These are phyloP conservation scores for Apamea monoglypha DNA, from an alignment of 2,888 invertebrate genomes.

Conservation along the genomic window DNA sequence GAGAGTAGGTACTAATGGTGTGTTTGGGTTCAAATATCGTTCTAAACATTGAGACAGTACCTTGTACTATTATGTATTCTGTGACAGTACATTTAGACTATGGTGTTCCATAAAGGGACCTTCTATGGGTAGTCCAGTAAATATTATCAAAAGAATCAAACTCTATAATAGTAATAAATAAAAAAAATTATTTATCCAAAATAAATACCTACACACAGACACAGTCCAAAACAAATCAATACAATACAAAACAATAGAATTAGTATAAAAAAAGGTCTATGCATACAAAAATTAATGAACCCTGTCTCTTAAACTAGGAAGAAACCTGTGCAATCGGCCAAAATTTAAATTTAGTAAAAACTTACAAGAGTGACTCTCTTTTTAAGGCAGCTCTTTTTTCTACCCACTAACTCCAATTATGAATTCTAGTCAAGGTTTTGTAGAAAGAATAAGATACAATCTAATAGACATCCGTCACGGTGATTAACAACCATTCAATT, in stretches of 20 bases:
- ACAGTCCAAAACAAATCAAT: too few species aligned
- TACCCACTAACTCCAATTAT: constrained; percentile 15
- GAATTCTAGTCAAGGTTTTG: constrained; percentile 39
- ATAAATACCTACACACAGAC: too few species aligned
- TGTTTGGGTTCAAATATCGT: not conserved
- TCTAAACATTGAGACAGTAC: not conserved
- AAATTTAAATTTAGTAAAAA: too few species aligned
- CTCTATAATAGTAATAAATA: too few species aligned
- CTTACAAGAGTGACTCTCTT: too few species aligned
- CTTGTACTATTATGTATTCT: not conserved
- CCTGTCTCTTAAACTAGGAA: too few species aligned
- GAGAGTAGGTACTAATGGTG: too few species aligned
- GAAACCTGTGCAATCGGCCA: too few species aligned
- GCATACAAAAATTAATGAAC: too few species aligned
- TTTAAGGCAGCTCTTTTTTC: constrained; percentile 9
- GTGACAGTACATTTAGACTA: not conserved
- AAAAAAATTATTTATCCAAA: too few species aligned
- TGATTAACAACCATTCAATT: constrained; percentile 35
- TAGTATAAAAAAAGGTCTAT: too few species aligned
- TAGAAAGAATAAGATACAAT: constrained; percentile 39
- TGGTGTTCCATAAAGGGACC: not conserved
- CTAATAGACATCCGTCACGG: constrained; percentile 42
- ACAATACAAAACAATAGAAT: too few species aligned
- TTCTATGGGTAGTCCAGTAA: not conserved
- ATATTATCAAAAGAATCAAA: not conserved